Conservation (phyloP, 2,797 vertebrate species). For the Hafferia zeledoni region DNA sequence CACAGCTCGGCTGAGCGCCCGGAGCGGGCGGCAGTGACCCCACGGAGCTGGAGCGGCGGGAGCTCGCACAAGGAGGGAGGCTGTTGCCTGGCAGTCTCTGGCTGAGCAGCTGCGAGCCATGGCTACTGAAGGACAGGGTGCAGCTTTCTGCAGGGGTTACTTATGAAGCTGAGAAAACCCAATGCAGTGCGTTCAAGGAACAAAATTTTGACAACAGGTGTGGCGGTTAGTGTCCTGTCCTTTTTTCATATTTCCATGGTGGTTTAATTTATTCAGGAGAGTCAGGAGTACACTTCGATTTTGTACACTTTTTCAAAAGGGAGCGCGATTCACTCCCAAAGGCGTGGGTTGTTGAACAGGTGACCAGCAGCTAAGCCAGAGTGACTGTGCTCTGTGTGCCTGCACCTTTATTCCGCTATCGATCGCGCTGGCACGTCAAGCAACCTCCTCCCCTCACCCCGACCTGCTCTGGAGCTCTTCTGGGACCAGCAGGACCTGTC, state of each 20-base stretch:
- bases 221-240: neutral
- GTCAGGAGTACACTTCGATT: neutral
- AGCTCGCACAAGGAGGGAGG: accelerated
- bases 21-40: accelerated
- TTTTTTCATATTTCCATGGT: neutral
- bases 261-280: neutral
- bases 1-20: accelerated
- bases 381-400: neutral
- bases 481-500: no score
- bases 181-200: neutral
- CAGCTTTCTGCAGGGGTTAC: neutral
- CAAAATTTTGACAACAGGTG: neutral
- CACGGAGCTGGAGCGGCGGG: neutral
- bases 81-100: neutral
- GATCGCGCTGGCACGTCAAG: accelerated
- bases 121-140: neutral
- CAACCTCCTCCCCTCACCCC: neutral
- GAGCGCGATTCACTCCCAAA: neutral
- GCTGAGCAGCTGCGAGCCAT: neutral
- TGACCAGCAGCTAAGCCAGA: neutral
- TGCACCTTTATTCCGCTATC: neutral
- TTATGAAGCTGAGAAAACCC: neutral
- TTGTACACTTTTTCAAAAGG: neutral
- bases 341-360: neutral
- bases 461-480: neutral